Evolutionary conservation across 2,888 invertebrate genomes (phyloP).

Genomic region (Coelopa pilipes): DNA sequence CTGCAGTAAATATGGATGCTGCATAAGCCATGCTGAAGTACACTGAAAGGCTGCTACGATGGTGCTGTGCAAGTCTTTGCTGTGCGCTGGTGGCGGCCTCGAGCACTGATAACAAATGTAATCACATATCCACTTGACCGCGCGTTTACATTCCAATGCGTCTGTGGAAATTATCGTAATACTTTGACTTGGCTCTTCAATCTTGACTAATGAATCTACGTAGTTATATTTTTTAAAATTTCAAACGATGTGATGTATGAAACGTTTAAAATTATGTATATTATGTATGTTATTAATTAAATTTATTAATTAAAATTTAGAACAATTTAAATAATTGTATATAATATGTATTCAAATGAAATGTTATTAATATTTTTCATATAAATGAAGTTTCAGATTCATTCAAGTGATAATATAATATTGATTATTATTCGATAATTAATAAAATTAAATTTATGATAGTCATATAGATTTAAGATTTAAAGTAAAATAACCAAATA

Average conservation of each 20-base stretch:
- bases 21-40: conserved; percentile 90
- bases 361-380: no score
- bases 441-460: neutral
- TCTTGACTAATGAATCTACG: conserved; percentile 66
- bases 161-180: conserved; percentile 73
- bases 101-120: conserved; percentile 96
- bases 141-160: conserved; percentile 88
- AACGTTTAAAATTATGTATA: neutral
- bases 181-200: conserved; percentile 66
- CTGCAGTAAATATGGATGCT: conserved; percentile 88
- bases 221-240: conserved; percentile 23
- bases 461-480: neutral
- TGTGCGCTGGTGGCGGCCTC: conserved; percentile 92
- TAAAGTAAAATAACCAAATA: neutral
- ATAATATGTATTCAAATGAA: neutral
- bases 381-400: no score
- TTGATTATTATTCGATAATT: neutral
- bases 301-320: neutral
- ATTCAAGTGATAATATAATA: no score
- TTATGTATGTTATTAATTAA: conserved; percentile 3
- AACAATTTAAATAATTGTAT: conserved; percentile 1
- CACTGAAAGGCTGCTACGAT: conserved; percentile 94
- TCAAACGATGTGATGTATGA: conserved; percentile 5
- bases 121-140: conserved; percentile 98
- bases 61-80: conserved; percentile 93